A percentile compares a stretch with the other conserved stretches of the same genome.
These are phyloP conservation scores for Alectura lathami DNA, from an alignment of 2,113 vertebrate genomes.

Conservation along the genomic window DNA sequence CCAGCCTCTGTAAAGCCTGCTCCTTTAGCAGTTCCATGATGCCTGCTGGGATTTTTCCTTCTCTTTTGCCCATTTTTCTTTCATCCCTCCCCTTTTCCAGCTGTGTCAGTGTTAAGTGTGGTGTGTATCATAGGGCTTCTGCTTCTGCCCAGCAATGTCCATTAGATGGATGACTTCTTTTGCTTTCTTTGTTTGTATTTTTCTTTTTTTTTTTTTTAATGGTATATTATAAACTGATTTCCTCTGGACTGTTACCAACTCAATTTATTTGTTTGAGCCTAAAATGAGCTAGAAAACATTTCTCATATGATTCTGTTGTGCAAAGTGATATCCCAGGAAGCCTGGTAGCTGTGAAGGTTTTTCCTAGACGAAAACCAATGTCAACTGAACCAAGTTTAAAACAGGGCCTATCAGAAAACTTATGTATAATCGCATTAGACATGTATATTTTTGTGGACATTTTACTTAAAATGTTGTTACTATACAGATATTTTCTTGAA, in stretches of 20 bases:
- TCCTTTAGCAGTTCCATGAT: background rate
- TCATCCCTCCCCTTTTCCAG: background rate
- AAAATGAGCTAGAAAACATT: conserved; percentile 1
- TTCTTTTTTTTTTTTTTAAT: background rate
- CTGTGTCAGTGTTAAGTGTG: conserved; percentile 5
- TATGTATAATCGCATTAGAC: conserved; percentile 78
- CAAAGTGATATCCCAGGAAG: conserved; percentile 11
- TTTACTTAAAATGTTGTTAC: conserved; percentile 84
- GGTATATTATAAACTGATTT: background rate
- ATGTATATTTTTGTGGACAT: conserved; percentile 71
- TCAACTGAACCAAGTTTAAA: conserved; percentile 21
- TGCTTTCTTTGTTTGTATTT: background rate
- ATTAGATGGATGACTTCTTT: background rate
- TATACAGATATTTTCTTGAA: conserved; percentile 86
- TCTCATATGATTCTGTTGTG: background rate
- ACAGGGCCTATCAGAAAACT: conserved; percentile 24
- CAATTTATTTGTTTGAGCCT: conserved; percentile 19
- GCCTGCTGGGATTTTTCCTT: background rate
- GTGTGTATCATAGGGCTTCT: background rate
- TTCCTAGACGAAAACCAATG: background rate
- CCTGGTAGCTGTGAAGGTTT: background rate
- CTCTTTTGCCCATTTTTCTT: background rate
- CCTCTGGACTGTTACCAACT: conserved; percentile 9
- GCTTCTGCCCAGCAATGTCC: background rate
- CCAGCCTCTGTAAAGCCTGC: background rate